A percentile compares a stretch with the other conserved stretches of the same genome.
These are phyloP conservation scores for Nebria salina DNA, from an alignment of 2,888 invertebrate species.

Conservation along the genomic window DNA sequence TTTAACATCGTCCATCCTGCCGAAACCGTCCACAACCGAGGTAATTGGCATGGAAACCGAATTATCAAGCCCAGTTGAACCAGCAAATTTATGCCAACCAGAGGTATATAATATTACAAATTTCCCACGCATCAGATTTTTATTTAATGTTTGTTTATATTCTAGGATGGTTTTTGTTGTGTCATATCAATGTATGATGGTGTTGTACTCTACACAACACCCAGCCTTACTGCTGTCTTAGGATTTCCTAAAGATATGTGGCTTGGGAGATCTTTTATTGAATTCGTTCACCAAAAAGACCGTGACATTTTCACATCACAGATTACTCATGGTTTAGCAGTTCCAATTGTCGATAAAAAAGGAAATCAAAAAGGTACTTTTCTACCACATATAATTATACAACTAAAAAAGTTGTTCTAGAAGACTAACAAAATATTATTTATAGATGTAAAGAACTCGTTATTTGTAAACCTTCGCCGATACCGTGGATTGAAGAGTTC, in stretches of 20 bases:
- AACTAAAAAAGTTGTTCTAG: too few species aligned
- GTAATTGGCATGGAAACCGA: slow-evolving; percentile 50
- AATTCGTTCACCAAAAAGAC: slow-evolving; percentile 84
- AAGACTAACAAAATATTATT: slow-evolving; percentile 17
- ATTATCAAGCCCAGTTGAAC: slow-evolving; percentile 48
- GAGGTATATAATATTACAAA: slow-evolving; percentile 22
- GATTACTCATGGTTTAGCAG: slow-evolving; percentile 73
- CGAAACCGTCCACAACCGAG: slow-evolving; percentile 49
- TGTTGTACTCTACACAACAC: slow-evolving; percentile 79
- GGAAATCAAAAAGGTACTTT: slow-evolving; percentile 57
- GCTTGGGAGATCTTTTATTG: slow-evolving; percentile 85
- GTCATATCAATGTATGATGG: slow-evolving; percentile 87
- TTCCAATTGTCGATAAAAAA: slow-evolving; percentile 67
- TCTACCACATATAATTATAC: slow-evolving; percentile 57
- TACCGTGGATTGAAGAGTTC: slow-evolving; percentile 70
- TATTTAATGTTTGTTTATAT: slow-evolving; percentile 28
- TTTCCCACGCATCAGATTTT: not conserved
- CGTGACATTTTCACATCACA: slow-evolving; percentile 79
- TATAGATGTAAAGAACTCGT: slow-evolving; percentile 63
- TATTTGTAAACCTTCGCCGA: slow-evolving; percentile 74
- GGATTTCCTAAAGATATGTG: slow-evolving; percentile 87
- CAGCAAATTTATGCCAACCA: slow-evolving; percentile 27
- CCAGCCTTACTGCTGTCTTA: slow-evolving; percentile 73
- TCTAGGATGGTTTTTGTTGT: slow-evolving; percentile 79
- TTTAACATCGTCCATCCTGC: slow-evolving; percentile 32